Evolutionary conservation across 2,888 invertebrate species (phyloP), one percentile per base, ranked within the genome.

Genomic region (Drosophila neotestacea): DNA sequence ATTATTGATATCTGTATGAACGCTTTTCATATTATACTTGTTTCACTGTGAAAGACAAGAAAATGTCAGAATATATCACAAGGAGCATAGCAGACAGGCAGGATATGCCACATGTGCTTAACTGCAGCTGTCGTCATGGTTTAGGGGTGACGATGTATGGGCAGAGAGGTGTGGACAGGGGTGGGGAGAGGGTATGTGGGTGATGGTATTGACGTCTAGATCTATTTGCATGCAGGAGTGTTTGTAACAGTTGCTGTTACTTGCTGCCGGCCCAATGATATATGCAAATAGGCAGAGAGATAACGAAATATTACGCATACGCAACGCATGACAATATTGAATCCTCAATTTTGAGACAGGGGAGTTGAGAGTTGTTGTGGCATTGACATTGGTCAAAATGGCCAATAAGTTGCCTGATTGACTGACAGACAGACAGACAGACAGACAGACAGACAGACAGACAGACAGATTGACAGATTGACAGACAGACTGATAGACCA

Each of bases 151-250:
- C 4, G 22, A 22, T 22, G 22, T 30, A 10, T 22, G 22, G 36
- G 30, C 16, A 7, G 13, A n/a, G 28, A 6, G 27, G 27, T 1
- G 28, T 4, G 16, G 4, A n/a, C 34, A 47, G 48, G 51, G 51
- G 39, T 1, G 30, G 9, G 5, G 4, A 1, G 2, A 9, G 41
- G 4, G 7, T 11, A 9, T 34, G n/a, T 4, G 11, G 9, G 9
- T 22, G 54, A 10, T 4, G 11, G 32, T 34, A 61, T 58, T 67
- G 65, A 70, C 54, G 71, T 67, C 61, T 67, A 9, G 83, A 79
- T 73, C 63, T 67, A 83, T 88, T 85, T 85, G 77, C 72, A 79
- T 85, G 76, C 58, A 51, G 64, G 63, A 70, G 64, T 73, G 73
- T 73, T 68, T 70, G 67, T 59, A 70, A 64, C 50, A 72, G 69